Conservation (phyloP, 2,797 vertebrate genomes). For the Pseudochaenichthys georgianus region DNA sequence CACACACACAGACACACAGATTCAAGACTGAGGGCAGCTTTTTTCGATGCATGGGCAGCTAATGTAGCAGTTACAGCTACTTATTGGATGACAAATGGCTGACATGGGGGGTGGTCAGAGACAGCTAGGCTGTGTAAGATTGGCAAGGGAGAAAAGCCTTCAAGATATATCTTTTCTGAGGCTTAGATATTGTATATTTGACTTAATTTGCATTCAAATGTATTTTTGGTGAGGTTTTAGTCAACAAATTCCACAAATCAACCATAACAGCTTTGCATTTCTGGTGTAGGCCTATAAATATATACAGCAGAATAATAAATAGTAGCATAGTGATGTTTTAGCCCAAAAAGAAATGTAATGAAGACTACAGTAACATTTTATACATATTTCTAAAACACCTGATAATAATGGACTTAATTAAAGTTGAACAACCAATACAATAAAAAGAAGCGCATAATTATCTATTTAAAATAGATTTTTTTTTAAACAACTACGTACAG, state of each 20-base stretch:
- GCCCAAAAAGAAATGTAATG: not conserved
- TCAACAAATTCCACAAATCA: not conserved
- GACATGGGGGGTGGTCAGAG: constrained; percentile 54
- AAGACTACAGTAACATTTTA: not conserved
- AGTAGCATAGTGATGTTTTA: not conserved
- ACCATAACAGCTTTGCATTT: not conserved
- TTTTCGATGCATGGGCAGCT: constrained; percentile 66
- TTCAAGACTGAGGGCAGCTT: constrained; percentile 57
- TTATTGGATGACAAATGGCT: constrained; percentile 79
- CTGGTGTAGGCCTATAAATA: not conserved
- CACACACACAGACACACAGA: constrained; percentile 33
- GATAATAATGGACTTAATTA: not conserved
- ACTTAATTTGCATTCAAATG: not conserved
- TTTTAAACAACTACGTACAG: not conserved
- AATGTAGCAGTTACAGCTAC: constrained; percentile 80
- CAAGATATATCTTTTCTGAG: not conserved
- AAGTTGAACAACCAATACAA: not conserved
- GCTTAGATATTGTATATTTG: not conserved
- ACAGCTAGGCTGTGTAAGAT: constrained; percentile 14
- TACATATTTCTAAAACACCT: not conserved
- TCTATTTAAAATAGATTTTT: not conserved
- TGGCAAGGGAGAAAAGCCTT: constrained; percentile 6
- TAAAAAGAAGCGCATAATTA: not conserved
- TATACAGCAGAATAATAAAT: not conserved
- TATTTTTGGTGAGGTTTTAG: not conserved